A percentile compares a stretch with the other conserved stretches of the same genome.
These are phyloP conservation scores for Macrotus californicus DNA, from an alignment of 2,113 vertebrate species.

Conservation along the genomic window DNA sequence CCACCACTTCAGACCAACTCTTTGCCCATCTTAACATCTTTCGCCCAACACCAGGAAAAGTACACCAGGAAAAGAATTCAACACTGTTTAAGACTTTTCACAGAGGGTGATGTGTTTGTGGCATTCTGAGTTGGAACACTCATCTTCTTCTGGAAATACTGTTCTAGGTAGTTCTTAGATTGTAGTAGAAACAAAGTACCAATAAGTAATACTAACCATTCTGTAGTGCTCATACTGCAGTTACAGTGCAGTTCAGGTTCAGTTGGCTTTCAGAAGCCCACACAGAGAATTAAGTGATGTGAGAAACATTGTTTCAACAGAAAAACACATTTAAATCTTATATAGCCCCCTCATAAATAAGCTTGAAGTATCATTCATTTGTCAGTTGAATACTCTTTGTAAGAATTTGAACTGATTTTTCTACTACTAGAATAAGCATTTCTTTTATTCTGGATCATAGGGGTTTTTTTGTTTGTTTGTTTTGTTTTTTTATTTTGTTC, in stretches of 20 bases:
- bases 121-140: not conserved
- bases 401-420: not conserved
- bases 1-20: not conserved
- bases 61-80: not conserved
- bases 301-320: not conserved
- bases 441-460: not conserved
- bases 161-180: not conserved
- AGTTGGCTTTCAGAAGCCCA: not conserved
- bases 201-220: not conserved
- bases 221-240: not conserved
- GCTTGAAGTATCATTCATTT: not conserved
- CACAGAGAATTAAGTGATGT: not conserved
- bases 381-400: not conserved
- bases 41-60: not conserved
- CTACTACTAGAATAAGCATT: not conserved
- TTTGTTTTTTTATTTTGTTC: not conserved
- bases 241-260: not conserved
- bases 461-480: too few species aligned
- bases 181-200: too few species aligned
- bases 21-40: not conserved
- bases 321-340: not conserved
- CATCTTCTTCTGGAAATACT: not conserved
- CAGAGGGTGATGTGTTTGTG: not conserved
- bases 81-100: not conserved
- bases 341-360: not conserved